These are phyloP conservation scores for Corticium candelabrum DNA, from an alignment of 37 sponge, comb jelly and placozoan genomes.

Conservation along the genomic window DNA sequence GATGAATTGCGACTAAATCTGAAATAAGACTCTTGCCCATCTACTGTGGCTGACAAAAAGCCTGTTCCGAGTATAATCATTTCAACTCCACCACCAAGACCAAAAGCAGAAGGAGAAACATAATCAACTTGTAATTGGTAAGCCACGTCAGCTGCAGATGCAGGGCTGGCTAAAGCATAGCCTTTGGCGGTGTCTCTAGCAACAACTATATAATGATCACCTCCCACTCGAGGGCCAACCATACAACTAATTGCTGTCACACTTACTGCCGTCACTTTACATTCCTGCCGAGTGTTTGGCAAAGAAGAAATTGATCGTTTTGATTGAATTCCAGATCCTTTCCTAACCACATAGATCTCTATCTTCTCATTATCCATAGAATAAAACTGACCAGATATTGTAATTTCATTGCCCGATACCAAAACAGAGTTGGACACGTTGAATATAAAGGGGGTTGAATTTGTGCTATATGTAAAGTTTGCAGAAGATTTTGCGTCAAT, in stretches of 20 bases:
- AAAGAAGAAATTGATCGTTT: not conserved
- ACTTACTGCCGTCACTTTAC: not conserved
- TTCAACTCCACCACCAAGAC: constrained; percentile 42
- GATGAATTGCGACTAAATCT: not conserved
- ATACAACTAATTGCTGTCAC: not conserved
- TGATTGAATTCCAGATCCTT: not conserved
- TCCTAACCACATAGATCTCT: not conserved
- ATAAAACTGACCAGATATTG: constrained; percentile 14
- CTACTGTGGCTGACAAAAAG: too few relatives aligned
- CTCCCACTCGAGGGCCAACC: constrained; percentile 1
- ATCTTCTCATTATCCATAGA: not conserved
- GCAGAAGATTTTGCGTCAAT: constrained; percentile 3
- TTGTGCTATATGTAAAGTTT: constrained; percentile 12
- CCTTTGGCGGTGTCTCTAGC: constrained; percentile 19
- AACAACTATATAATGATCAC: constrained; percentile 14
- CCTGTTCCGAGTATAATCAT: constrained; percentile 43
- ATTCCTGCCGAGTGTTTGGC: not conserved
- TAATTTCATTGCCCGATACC: constrained; percentile 27
- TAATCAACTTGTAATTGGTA: constrained; percentile 34
- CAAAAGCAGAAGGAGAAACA: constrained; percentile 17
- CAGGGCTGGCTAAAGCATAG: too few relatives aligned
- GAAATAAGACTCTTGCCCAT: not conserved
- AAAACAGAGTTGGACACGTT: not conserved
- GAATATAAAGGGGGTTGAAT: constrained; percentile 36
- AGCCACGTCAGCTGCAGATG: constrained; percentile 14